phyloP scores from a whole-genome alignment of 1,140 invertebrate species.

The Bombus pascuorum region DNA sequence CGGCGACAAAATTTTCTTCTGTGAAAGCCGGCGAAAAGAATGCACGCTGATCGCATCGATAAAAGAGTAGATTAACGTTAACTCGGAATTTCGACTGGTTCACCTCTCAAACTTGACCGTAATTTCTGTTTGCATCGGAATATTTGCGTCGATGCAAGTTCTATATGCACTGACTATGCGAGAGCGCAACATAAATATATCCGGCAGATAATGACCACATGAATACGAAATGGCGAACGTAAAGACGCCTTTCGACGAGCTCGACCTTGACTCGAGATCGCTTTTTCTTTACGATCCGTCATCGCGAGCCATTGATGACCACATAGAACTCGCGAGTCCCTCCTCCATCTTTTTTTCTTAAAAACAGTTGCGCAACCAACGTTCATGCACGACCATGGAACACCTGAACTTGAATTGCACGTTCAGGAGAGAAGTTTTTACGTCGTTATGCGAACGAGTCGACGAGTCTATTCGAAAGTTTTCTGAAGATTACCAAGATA shows the following conservation, averaged over 20 bases:
- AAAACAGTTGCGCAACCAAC: slow-evolving; percentile 56
- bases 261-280: slow-evolving; percentile 75
- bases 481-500: background rate
- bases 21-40: background rate
- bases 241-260: slow-evolving; percentile 67
- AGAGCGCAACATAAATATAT: slow-evolving; percentile 42
- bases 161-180: slow-evolving; percentile 34
- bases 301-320: slow-evolving; percentile 65
- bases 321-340: slow-evolving; percentile 52
- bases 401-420: slow-evolving; percentile 65
- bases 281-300: slow-evolving; percentile 74
- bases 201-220: slow-evolving; percentile 61
- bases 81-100: slow-evolving; percentile 59
- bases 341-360: slow-evolving; percentile 28
- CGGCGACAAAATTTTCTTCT: background rate
- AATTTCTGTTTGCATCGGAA: slow-evolving; percentile 42
- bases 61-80: background rate
- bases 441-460: background rate
- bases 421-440: slow-evolving; percentile 10
- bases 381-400: slow-evolving; percentile 52
- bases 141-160: slow-evolving; percentile 37
- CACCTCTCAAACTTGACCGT: slow-evolving; percentile 43
- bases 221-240: slow-evolving; percentile 70
- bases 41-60: background rate
- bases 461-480: background rate